Conservation (phyloP, 2,888 invertebrate species). For the Dasysyrphus albostriatus region DNA sequence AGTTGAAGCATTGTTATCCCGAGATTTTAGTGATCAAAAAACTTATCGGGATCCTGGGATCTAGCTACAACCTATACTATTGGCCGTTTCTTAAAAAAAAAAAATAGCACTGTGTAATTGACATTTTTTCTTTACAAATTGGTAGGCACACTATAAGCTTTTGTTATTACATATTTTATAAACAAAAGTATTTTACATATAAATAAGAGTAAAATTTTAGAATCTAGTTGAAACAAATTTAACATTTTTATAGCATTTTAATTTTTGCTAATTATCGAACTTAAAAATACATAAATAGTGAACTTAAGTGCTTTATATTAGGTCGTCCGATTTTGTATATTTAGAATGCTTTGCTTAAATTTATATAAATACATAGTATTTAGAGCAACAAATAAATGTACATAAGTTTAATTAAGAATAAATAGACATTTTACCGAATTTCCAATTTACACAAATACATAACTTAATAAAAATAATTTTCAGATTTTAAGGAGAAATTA, state of each 20-base stretch:
- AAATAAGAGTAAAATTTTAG: not conserved
- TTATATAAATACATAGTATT: conserved; percentile 1
- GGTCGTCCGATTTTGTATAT: conserved; percentile 64
- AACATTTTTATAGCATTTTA: not conserved
- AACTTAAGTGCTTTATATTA: conserved; percentile 73
- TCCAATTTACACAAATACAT: conserved; percentile 65
- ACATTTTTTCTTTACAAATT: not conserved
- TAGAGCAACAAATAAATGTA: not conserved
- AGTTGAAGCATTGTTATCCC: too few species aligned
- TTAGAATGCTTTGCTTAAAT: conserved; percentile 60
- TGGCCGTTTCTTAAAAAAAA: too few species aligned
- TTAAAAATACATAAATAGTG: conserved; percentile 23
- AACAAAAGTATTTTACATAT: not conserved
- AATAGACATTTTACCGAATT: conserved; percentile 45
- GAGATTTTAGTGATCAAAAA: too few species aligned
- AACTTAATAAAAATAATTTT: conserved; percentile 16
- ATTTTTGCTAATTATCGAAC: conserved; percentile 12
- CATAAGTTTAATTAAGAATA: not conserved
- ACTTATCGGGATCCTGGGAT: too few species aligned
- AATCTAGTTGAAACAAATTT: not conserved
- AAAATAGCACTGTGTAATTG: not conserved
- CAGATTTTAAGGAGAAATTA: conserved; percentile 33
- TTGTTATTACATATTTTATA: not conserved
- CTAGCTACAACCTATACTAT: not conserved
- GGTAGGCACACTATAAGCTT: not conserved